Base-by-base conservation (phyloP, 2,113 vertebrate species). In the Dryoscopus gambensis region DNA sequence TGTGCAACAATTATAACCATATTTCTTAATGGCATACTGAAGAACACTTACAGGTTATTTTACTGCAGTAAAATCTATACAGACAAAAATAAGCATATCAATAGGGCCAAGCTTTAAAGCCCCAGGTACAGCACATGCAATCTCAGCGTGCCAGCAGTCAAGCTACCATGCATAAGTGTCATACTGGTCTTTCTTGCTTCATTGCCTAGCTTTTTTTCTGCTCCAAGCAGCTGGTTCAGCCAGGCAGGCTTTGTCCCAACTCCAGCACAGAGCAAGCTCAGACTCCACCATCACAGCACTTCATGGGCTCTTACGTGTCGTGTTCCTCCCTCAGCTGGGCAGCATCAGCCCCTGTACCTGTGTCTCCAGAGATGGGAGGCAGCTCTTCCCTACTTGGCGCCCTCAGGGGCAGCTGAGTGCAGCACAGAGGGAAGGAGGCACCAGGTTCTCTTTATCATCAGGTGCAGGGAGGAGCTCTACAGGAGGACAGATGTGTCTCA, bases 281-380 rank as follows among this genome's bases (percentile, higher is more conserved):
- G 27, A 42, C 8, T 19, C 20, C 59, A 73, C 37, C 24, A 22
- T 24, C 4, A 3, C 25, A 74, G 63, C 33, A 63, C 23, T 33
- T 55, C 52, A 53, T 2, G 10, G 9, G 28, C 42, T 55, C 60
- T 39, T 19, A 21, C 1, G 4, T 10, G 4, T 31, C 5, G 0
- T 3, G 2, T 15, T 49, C 16, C 68, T 57, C 7, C 31, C 55
- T 55, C 4, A 1, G n/a, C n/a, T 70, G 35, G 30, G 30, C 9
- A 8, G 31, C 42, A 80, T 70, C 57, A 89, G 33, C 17, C 40
- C 21, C 59, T 20, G 3, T 17, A 42, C 7, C 33, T 23, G 1
- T 4, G 2, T 39, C 13, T 47, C 24, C 28, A 67, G n/a, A 30
- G 27, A 18, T 5, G 5, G 23, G 13, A 84, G 9, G 12, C 44